These are phyloP conservation scores for Cosmorhoe ocellata DNA, from an alignment of 2,888 invertebrate species.

Conservation along the genomic window DNA sequence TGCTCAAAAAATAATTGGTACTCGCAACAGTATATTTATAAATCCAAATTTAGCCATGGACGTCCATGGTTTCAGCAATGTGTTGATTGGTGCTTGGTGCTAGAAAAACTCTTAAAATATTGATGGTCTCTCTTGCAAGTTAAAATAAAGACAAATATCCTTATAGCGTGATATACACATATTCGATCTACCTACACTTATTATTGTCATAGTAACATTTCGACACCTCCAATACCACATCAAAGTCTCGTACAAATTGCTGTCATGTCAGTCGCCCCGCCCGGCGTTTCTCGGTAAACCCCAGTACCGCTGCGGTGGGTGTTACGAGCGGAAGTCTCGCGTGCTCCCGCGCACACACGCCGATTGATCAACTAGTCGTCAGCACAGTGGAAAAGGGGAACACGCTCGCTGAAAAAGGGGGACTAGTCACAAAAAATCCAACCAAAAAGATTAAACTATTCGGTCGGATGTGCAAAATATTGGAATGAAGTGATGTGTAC, in stretches of 20 bases:
- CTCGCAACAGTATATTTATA: too few relatives aligned
- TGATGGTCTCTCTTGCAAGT: too few relatives aligned
- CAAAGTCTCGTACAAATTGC: slow-evolving; percentile 26
- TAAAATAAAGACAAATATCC: too few relatives aligned
- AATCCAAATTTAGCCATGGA: too few relatives aligned
- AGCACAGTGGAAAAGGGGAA: not conserved
- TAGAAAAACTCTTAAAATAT: too few relatives aligned
- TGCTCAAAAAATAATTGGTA: too few relatives aligned
- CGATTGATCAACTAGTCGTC: slow-evolving; percentile 28
- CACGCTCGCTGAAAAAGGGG: not conserved
- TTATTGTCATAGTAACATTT: slow-evolving; percentile 11
- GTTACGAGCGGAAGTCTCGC: slow-evolving; percentile 60
- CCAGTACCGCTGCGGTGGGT: slow-evolving; percentile 44
- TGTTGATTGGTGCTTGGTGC: too few relatives aligned
- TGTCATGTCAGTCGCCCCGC: slow-evolving; percentile 29
- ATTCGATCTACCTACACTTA: not conserved
- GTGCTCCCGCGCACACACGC: slow-evolving; percentile 60
- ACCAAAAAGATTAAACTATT: too few relatives aligned
- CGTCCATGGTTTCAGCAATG: too few relatives aligned
- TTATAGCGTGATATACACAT: too few relatives aligned
- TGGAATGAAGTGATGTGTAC: slow-evolving; percentile 22
- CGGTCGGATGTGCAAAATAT: slow-evolving; percentile 12
- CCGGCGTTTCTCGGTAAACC: slow-evolving; percentile 31
- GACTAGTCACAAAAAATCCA: too few relatives aligned
- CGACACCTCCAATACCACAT: slow-evolving; percentile 18